These are phyloP conservation scores for Lepus townsendii DNA, from an alignment of 2,797 vertebrate genomes.

Conservation along the genomic window DNA sequence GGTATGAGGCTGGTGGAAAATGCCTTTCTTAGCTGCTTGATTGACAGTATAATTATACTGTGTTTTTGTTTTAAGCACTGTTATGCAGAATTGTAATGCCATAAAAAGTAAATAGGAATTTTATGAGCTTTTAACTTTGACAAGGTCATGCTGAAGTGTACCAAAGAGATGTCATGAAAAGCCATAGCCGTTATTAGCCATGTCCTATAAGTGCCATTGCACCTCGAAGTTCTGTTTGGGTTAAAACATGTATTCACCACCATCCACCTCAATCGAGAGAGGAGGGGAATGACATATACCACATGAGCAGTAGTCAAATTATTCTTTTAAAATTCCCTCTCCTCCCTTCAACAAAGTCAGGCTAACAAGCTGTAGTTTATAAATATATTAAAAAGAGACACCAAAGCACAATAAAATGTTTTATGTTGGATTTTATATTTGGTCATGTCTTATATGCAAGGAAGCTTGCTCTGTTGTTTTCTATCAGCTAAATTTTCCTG, in stretches of 20 bases:
- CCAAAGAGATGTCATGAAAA: slow-evolving; percentile 86
- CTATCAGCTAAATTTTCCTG: neutral
- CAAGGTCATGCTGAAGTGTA: slow-evolving; percentile 88
- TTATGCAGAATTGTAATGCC: slow-evolving; percentile 88
- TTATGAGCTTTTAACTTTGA: slow-evolving; percentile 91
- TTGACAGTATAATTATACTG: slow-evolving; percentile 90
- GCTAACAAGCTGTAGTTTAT: neutral
- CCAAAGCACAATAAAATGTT: neutral
- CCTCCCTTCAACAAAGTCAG: neutral
- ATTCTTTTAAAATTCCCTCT: neutral
- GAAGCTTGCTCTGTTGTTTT: neutral
- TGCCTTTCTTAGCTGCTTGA: slow-evolving; percentile 88
- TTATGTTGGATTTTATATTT: slow-evolving; percentile 1
- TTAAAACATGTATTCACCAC: slow-evolving; percentile 16
- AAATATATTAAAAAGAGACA: neutral
- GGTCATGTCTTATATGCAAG: neutral
- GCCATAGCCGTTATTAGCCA: slow-evolving; percentile 81
- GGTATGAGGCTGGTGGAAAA: slow-evolving; percentile 89
- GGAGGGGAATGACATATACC: neutral
- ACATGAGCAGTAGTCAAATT: neutral
- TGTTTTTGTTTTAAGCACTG: slow-evolving; percentile 90
- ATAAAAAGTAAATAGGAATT: slow-evolving; percentile 89
- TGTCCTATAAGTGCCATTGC: slow-evolving; percentile 80
- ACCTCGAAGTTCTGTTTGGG: slow-evolving; percentile 73
- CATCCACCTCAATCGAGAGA: neutral